These are phyloP conservation scores for Drosophila macrothrix DNA, from an alignment of 2,888 invertebrate species.

Conservation along the genomic window DNA sequence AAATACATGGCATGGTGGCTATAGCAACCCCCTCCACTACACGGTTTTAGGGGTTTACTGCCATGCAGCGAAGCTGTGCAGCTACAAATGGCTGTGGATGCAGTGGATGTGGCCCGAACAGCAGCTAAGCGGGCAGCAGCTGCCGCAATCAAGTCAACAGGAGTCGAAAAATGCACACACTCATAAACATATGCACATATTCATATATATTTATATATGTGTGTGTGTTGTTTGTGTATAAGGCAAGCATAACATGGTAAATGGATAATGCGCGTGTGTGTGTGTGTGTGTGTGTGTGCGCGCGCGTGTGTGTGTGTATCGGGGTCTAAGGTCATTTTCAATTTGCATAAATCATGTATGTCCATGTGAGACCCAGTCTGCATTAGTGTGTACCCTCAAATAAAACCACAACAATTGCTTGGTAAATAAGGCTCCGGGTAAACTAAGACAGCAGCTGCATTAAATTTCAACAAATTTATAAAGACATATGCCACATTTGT, in stretches of 20 bases:
- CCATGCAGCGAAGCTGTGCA: slow-evolving; percentile 36
- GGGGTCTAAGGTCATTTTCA: slow-evolving; percentile 78
- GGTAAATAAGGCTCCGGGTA: slow-evolving; percentile 45
- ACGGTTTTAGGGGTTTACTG: slow-evolving; percentile 5
- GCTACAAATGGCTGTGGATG: slow-evolving; percentile 40
- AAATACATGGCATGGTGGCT: slow-evolving; percentile 47
- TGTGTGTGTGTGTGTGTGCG: slow-evolving; percentile 23
- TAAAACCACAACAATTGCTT: slow-evolving; percentile 68
- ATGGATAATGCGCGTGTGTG: slow-evolving; percentile 52
- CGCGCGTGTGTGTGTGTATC: slow-evolving; percentile 37
- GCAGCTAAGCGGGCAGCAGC: slow-evolving; percentile 68
- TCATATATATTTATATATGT: not conserved
- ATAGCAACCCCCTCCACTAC: not conserved
- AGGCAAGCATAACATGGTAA: slow-evolving; percentile 52
- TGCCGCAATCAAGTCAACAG: slow-evolving; percentile 76
- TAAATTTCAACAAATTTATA: slow-evolving; percentile 32
- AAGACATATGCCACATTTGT: not conserved
- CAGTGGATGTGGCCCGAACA: slow-evolving; percentile 37
- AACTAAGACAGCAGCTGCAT: slow-evolving; percentile 44
- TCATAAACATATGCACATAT: slow-evolving; percentile 15
- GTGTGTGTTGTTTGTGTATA: slow-evolving; percentile 12
- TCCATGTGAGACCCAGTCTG: slow-evolving; percentile 47
- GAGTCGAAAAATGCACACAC: slow-evolving; percentile 56
- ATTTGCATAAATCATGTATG: slow-evolving; percentile 80
- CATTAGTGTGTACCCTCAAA: slow-evolving; percentile 32